phyloP scores from a whole-genome alignment of 2,888 invertebrate species.

The Caenorhabditis imperialis region DNA sequence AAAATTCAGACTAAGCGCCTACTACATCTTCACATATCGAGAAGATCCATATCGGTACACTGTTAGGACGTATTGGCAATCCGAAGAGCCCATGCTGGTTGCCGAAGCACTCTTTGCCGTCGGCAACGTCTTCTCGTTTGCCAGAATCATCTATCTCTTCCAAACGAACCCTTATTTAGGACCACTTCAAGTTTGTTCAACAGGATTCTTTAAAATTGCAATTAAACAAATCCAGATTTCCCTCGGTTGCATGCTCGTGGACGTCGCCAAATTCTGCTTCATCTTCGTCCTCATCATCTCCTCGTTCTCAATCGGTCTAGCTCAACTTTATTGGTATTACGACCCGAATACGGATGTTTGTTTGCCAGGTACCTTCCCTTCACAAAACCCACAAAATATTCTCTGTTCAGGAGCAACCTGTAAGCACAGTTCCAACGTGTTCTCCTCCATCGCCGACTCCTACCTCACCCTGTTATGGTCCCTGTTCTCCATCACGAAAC shows the following conservation, averaged over 20 bases:
- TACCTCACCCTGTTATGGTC: slow-evolving; percentile 80
- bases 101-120: slow-evolving; percentile 81
- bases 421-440: slow-evolving; percentile 77
- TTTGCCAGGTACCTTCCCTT: slow-evolving; percentile 58
- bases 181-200: slow-evolving; percentile 80
- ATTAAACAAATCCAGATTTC: slow-evolving; percentile 69
- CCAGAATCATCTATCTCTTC: slow-evolving; percentile 81
- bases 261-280: slow-evolving; percentile 81
- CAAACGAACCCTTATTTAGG: slow-evolving; percentile 82
- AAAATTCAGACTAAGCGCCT: slow-evolving; percentile 64
- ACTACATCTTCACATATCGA: slow-evolving; percentile 63
- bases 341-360: slow-evolving; percentile 75
- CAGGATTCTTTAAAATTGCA: slow-evolving; percentile 2
- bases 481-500: slow-evolving; percentile 79
- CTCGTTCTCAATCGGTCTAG: slow-evolving; percentile 81
- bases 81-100: slow-evolving; percentile 81
- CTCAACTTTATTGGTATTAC: slow-evolving; percentile 81
- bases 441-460: slow-evolving; percentile 79
- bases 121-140: slow-evolving; percentile 82
- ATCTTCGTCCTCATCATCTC: slow-evolving; percentile 81
- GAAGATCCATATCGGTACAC: slow-evolving; percentile 63
- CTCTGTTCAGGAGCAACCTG: too few species aligned
- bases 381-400: too few species aligned
- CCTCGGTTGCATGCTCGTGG: slow-evolving; percentile 82
- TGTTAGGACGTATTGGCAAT: slow-evolving; percentile 80